These are phyloP conservation scores for Thymelicus sylvestris DNA, from an alignment of 2,888 invertebrate species.

Conservation along the genomic window DNA sequence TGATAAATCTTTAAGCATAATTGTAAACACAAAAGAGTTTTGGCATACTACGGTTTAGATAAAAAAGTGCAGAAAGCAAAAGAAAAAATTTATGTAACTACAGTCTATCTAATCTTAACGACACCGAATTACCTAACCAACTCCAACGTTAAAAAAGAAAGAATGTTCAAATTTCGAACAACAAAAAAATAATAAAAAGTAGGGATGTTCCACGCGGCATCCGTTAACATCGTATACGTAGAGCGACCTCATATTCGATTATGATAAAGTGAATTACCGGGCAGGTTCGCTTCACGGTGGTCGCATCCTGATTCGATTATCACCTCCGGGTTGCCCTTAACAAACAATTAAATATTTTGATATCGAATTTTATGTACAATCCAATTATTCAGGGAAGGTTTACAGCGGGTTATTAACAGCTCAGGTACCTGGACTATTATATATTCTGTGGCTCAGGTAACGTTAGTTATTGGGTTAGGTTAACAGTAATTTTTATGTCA, in stretches of 20 bases:
- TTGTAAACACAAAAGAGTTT: too few relatives aligned
- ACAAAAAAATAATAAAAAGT: not conserved
- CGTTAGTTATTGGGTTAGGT: too few relatives aligned
- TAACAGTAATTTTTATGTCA: too few relatives aligned
- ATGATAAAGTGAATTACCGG: slow-evolving; percentile 16
- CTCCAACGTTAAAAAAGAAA: not conserved
- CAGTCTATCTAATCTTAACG: too few relatives aligned
- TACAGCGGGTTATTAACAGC: not conserved
- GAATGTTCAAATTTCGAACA: not conserved
- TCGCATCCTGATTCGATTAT: slow-evolving; percentile 12
- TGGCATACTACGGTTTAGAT: too few relatives aligned
- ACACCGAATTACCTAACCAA: too few relatives aligned
- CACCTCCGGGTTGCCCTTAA: slow-evolving; percentile 9
- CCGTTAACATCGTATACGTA: not conserved
- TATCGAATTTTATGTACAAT: slow-evolving; percentile 2
- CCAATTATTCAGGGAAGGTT: not conserved
- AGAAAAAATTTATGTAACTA: too few relatives aligned
- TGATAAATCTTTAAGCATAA: too few relatives aligned
- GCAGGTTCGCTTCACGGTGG: slow-evolving; percentile 12
- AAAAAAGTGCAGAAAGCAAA: too few relatives aligned
- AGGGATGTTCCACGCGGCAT: not conserved
- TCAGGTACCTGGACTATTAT: too few relatives aligned
- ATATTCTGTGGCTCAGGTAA: too few relatives aligned
- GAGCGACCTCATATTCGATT: slow-evolving; percentile 11
- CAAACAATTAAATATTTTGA: slow-evolving; percentile 3